Conservation (phyloP, 2,888 invertebrate genomes). For the Drosophila histrio region DNA sequence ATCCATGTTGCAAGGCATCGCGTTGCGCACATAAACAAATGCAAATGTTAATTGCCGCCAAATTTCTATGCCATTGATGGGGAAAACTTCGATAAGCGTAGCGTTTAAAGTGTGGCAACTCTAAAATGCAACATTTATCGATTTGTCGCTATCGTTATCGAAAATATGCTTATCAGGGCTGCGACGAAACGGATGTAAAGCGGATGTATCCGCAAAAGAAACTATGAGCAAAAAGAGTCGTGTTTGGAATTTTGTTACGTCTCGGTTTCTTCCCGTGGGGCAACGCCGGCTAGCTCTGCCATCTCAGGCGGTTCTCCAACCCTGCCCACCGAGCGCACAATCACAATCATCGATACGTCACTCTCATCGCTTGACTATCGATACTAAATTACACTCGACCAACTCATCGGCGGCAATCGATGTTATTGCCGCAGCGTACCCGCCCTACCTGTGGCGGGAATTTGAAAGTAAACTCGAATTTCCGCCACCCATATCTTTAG, state of each 20-base stretch:
- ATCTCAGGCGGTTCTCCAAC: no score
- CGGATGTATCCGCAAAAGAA: slow-evolving; percentile 67
- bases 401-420: no score
- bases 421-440: no score
- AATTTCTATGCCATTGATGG: slow-evolving; percentile 23
- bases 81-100: slow-evolving; percentile 16
- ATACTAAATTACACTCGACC: no score
- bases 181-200: slow-evolving; percentile 64
- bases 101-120: neutral
- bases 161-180: slow-evolving; percentile 33
- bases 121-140: slow-evolving; percentile 6
- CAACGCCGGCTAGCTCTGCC: no score
- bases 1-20: slow-evolving; percentile 45
- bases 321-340: no score
- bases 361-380: no score
- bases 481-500: no score
- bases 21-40: slow-evolving; percentile 26
- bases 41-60: slow-evolving; percentile 31
- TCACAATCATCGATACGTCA: no score
- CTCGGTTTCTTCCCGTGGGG: no score
- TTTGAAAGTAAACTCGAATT: no score
- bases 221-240: slow-evolving; percentile 60
- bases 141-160: slow-evolving; percentile 25
- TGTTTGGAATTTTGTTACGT: slow-evolving; percentile 65
- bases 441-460: no score